These are phyloP conservation scores for Cinara cedri DNA, from an alignment of 2,888 invertebrate species.

Conservation along the genomic window DNA sequence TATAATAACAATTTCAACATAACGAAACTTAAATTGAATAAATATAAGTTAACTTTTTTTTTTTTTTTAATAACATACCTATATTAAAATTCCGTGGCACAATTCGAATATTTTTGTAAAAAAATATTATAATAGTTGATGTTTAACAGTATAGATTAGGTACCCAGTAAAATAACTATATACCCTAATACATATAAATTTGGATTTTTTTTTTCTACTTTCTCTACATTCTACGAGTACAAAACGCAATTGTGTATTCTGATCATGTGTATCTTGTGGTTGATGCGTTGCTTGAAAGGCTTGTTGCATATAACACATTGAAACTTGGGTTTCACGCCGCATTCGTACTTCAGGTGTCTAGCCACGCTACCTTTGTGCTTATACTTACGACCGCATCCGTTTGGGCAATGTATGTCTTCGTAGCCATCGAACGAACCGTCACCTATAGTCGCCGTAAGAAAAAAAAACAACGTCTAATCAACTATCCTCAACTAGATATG, in stretches of 20 bases:
- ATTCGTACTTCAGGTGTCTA: conserved; percentile 61
- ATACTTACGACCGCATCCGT: conserved; percentile 64
- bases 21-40: no score
- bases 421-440: not conserved
- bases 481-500: not conserved
- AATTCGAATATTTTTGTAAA: no score
- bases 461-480: conserved; percentile 22
- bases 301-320: conserved; percentile 61
- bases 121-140: no score
- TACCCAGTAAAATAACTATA: no score
- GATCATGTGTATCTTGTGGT: conserved; percentile 61
- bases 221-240: not conserved
- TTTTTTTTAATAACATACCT: no score
- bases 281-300: conserved; percentile 60
- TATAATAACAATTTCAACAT: no score
- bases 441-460: not conserved
- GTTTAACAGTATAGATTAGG: no score
- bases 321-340: conserved; percentile 62
- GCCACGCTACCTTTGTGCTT: conserved; percentile 60
- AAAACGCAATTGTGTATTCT: conserved; percentile 56
- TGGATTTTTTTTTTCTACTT: no score
- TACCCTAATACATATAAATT: no score
- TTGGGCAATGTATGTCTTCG: conserved; percentile 66
- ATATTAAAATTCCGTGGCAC: no score
- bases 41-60: no score